phyloP scores from a whole-genome alignment of 2,797 vertebrate species.

The Trachurus trachurus region DNA sequence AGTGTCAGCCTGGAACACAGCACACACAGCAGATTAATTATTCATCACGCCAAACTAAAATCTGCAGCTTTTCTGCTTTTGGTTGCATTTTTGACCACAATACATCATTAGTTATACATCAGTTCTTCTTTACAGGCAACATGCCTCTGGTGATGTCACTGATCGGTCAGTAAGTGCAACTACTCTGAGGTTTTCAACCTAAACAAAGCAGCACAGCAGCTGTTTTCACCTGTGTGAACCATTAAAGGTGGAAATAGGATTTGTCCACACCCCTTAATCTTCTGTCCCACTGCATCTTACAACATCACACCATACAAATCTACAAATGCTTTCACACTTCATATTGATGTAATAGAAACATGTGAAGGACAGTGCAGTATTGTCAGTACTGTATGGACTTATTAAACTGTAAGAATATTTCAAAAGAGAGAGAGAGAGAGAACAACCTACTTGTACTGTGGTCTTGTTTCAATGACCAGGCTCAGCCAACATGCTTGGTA shows the following conservation, averaged over 20 bases:
- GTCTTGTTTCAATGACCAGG: constrained; percentile 72
- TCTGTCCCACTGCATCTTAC: background rate
- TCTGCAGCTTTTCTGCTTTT: background rate
- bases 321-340: background rate
- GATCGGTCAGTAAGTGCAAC: background rate
- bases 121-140: background rate
- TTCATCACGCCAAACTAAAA: background rate
- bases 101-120: too few relatives aligned
- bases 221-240: background rate
- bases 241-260: background rate
- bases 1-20: constrained; percentile 62
- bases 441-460: constrained; percentile 65
- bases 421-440: background rate
- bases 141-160: background rate
- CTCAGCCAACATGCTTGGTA: constrained; percentile 70
- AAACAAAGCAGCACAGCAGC: background rate
- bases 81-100: background rate
- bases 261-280: too few relatives aligned
- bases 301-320: background rate
- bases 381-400: background rate
- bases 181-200: background rate
- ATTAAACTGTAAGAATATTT: background rate
- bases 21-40: constrained; percentile 3
- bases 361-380: background rate
- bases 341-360: background rate